Evolutionary conservation across 2,113 vertebrate genomes (phyloP), one percentile per base, ranked within the genome.

Genomic region (Colaptes auratus): DNA sequence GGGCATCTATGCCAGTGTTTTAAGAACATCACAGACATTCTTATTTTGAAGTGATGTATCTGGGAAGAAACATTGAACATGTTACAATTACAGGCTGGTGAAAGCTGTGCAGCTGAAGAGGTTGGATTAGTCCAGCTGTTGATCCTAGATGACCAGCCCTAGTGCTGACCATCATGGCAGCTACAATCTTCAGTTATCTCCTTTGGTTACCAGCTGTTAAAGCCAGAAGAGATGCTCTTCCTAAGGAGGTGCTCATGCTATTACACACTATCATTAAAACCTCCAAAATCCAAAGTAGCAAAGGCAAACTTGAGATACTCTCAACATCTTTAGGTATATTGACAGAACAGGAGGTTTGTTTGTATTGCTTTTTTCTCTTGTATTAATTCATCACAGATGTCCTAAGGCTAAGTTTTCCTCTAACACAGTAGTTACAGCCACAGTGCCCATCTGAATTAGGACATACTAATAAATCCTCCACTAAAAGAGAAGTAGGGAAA

Each of bases 221-320:
- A 84, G 33, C 6, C 15, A 1, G 10, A 19, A 55, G 48, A 67
- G 12, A 3, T 52, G 50, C 50, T 25, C 23, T 13, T 24, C 48
- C 48, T 50, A 10, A 19, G 59, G 55, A 69, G 12, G 3, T 44
- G 15, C 11, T 77, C 12, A 7, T 46, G 31, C 7, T 1, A 1
- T 21, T 65, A n/a, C 9, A 74, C 15, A 60, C 42, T 28, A 30
- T 11, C 24, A 4, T 44, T 79, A 52, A 73, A 48, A 36, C 3
- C 0, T 0, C 6, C 2, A 10, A 9, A 31, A 63, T n/a, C 39
- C 39, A 42, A 15, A 44, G 8, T 7, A 31, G 2, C 23, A 44
- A 42, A 66, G 19, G 8, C 30, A 80, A 39, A 27, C n/a, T 21
- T 28, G 48, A 53, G 7, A 2, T 14, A 42, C 20, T 64, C 31